These are phyloP conservation scores for Caenorhabditis virilis DNA, from an alignment of 2,888 invertebrate genomes.

Conservation along the genomic window DNA sequence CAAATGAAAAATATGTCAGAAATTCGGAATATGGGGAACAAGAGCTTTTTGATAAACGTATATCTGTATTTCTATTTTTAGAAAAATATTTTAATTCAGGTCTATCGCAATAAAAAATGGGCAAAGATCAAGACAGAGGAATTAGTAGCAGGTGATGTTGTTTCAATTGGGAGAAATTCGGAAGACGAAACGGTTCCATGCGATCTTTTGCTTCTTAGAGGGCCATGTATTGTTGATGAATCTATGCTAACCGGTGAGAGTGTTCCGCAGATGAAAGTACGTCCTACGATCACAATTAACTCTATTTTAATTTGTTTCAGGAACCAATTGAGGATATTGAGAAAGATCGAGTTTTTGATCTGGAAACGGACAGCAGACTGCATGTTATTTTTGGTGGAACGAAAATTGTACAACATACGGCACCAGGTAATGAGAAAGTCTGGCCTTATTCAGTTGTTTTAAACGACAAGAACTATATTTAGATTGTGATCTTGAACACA, in stretches of 20 bases:
- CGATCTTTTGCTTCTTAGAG: slow-evolving; percentile 88
- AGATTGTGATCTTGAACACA: too few species aligned
- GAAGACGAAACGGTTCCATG: slow-evolving; percentile 87
- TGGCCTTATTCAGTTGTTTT: too few species aligned
- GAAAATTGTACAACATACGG: slow-evolving; percentile 94
- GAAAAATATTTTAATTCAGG: slow-evolving; percentile 33
- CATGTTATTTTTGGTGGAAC: slow-evolving; percentile 95
- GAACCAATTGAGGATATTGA: slow-evolving; percentile 82
- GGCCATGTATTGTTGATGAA: slow-evolving; percentile 97
- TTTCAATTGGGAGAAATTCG: slow-evolving; percentile 83
- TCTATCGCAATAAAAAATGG: slow-evolving; percentile 64
- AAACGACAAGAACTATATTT: too few species aligned
- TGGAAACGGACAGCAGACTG: slow-evolving; percentile 88
- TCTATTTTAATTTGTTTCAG: slow-evolving; percentile 70
- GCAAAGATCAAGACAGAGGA: slow-evolving; percentile 75
- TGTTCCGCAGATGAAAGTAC: slow-evolving; percentile 95
- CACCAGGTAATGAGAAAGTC: slow-evolving; percentile 91
- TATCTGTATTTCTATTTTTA: not conserved
- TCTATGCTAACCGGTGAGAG: slow-evolving; percentile 98
- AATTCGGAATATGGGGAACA: slow-evolving; percentile 98
- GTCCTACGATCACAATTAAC: too few species aligned
- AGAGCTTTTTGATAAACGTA: slow-evolving; percentile 84
- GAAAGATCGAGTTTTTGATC: slow-evolving; percentile 72
- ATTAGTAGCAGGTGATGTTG: slow-evolving; percentile 91
- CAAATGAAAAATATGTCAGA: slow-evolving; percentile 97